phyloP scores from a whole-genome alignment of 2,888 invertebrate genomes.

The Drosophila neoperkinsi region DNA sequence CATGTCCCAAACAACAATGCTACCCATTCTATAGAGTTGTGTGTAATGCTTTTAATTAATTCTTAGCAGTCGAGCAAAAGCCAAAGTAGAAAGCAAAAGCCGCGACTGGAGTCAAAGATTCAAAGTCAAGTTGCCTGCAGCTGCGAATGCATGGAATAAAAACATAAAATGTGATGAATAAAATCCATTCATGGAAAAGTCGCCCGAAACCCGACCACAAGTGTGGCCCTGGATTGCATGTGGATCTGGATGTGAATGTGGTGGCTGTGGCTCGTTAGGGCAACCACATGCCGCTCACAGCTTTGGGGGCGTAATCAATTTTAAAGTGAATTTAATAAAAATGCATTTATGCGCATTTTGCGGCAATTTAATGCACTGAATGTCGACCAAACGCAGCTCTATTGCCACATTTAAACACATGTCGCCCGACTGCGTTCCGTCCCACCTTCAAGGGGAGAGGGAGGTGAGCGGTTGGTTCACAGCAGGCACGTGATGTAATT shows the following conservation, averaged over 20 bases:
- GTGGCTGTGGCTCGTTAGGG: slow-evolving; percentile 47
- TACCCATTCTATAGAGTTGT: slow-evolving; percentile 54
- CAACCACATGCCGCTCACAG: slow-evolving; percentile 62
- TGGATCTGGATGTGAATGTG: slow-evolving; percentile 14
- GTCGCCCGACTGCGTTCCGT: slow-evolving; percentile 4
- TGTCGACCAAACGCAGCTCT: slow-evolving; percentile 28
- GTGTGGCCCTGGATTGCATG: slow-evolving; percentile 42
- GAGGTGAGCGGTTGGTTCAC: background rate
- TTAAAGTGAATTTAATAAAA: slow-evolving; percentile 74
- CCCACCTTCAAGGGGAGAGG: background rate
- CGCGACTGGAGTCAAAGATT: slow-evolving; percentile 38
- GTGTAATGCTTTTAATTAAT: slow-evolving; percentile 73
- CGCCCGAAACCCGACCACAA: slow-evolving; percentile 51
- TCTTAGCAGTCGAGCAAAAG: slow-evolving; percentile 45
- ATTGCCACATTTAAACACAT: slow-evolving; percentile 35
- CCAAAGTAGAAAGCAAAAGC: slow-evolving; percentile 10
- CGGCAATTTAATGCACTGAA: slow-evolving; percentile 69
- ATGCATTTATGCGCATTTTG: slow-evolving; percentile 67
- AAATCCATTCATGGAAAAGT: slow-evolving; percentile 72
- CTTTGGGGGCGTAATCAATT: slow-evolving; percentile 63
- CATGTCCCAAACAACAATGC: slow-evolving; percentile 54
- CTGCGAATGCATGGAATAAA: slow-evolving; percentile 36
- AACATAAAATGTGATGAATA: slow-evolving; percentile 61
- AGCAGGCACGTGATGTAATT: slow-evolving; percentile 57
- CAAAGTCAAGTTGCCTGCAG: slow-evolving; percentile 69